Conservation (phyloP, 2,113 vertebrate species). For the Oncorhynchus mykiss region DNA sequence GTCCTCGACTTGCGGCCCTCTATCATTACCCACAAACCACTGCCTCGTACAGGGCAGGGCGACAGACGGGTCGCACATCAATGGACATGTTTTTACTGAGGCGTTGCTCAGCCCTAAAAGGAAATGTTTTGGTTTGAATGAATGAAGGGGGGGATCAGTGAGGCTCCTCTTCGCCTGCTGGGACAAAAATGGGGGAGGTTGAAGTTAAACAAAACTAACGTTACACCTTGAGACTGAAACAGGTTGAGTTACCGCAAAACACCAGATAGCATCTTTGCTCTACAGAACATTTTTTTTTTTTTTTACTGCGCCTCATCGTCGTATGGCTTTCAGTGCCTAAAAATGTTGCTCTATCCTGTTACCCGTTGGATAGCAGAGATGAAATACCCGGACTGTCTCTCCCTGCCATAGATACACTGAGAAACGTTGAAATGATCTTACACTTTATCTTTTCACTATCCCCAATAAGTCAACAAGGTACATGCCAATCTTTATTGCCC, state of each 20-base stretch:
- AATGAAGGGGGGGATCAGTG: neutral
- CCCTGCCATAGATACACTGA: neutral
- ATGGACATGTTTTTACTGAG: neutral
- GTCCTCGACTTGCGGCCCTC: neutral
- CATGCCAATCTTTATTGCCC: neutral
- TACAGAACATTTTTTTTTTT: slow-evolving; percentile 6
- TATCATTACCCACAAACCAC: neutral
- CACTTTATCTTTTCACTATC: neutral
- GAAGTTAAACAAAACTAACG: neutral
- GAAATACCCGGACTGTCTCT: neutral
- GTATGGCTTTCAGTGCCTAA: neutral
- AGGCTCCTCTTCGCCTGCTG: neutral
- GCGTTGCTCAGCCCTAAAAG: neutral
- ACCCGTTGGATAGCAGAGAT: neutral
- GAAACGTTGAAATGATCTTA: neutral
- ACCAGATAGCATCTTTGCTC: slow-evolving; percentile 11
- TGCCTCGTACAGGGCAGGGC: neutral
- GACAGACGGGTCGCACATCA: neutral
- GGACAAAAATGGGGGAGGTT: neutral
- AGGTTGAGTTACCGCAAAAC: neutral
- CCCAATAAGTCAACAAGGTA: neutral
- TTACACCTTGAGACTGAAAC: neutral
- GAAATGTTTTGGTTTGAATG: neutral
- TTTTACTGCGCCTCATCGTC: neutral
- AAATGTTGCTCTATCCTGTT: neutral